A percentile compares a stretch with the other conserved stretches of the same genome.
These are phyloP conservation scores for Macquaria ambigua DNA, from an alignment of 2,113 vertebrate genomes.

Conservation along the genomic window DNA sequence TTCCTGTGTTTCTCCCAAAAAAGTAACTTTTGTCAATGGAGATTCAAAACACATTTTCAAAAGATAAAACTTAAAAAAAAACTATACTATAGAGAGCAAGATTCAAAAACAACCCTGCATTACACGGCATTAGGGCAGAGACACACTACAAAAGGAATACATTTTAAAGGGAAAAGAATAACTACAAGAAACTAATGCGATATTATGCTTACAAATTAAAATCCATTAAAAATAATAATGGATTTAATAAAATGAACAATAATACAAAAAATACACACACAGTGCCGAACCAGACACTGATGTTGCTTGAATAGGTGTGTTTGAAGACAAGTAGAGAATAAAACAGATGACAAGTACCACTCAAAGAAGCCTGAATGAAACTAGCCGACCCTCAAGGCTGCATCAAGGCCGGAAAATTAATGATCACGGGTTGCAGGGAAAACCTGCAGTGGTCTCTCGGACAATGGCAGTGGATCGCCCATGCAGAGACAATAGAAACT, in stretches of 20 bases:
- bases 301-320: constrained; percentile 1
- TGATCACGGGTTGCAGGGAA: constrained; percentile 45
- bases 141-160: background rate
- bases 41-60: background rate
- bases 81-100: background rate
- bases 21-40: background rate
- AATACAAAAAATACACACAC: background rate
- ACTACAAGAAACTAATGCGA: background rate
- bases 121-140: background rate
- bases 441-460: constrained; percentile 45
- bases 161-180: background rate
- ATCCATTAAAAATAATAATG: background rate
- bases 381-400: constrained; percentile 14
- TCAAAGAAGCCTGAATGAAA: constrained; percentile 55
- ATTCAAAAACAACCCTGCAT: background rate
- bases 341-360: constrained; percentile 51
- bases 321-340: constrained; percentile 35
- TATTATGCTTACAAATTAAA: background rate
- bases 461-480: constrained; percentile 24
- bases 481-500: constrained; percentile 21
- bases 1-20: background rate
- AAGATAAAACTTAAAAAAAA: background rate
- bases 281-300: background rate
- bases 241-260: no score
- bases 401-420: constrained; percentile 26